A percentile compares a stretch with the other conserved stretches of the same genome.
phyloP scores from a whole-genome alignment of 2,113 vertebrate genomes.

The Sus scrofa region T2T-Sscrofa CM000824.6:153145501-153146000 shows the following conservation, averaged over 20 bases:
- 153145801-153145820: neutral
- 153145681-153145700: neutral
- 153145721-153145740: neutral
- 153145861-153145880: neutral
- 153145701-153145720: neutral
- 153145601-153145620: neutral
- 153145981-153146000: neutral
- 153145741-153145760: neutral
- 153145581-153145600: neutral
- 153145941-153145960: neutral
- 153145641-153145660: neutral
- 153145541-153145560: neutral
- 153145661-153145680: neutral
- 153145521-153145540: neutral
- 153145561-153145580: neutral
- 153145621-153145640: neutral
- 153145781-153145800: neutral
- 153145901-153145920: neutral
- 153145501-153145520: neutral
- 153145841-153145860: constrained; percentile 18
- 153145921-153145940: neutral
- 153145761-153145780: neutral
- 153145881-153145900: neutral
- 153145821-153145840: neutral
- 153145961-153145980: neutral